Conservation (phyloP, 2,888 invertebrate species). For the Cosmopolites sordidus region DNA sequence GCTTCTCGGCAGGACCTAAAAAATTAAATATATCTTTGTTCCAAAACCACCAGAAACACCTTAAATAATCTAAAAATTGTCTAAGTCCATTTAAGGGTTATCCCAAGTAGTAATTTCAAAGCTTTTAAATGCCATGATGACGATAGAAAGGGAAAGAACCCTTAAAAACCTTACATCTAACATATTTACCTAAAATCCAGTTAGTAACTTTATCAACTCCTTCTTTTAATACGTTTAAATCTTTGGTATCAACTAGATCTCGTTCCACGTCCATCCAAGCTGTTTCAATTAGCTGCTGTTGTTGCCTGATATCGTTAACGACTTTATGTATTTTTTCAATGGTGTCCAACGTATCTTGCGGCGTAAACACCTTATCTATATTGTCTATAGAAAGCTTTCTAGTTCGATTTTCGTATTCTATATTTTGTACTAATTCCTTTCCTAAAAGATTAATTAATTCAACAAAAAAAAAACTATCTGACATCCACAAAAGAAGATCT, state of each 20-base stretch:
- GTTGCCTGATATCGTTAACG: slow-evolving; percentile 55
- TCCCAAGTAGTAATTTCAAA: no score
- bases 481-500: no score
- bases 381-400: slow-evolving; percentile 46
- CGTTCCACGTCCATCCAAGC: slow-evolving; percentile 60
- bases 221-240: slow-evolving; percentile 57
- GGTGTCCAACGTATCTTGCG: slow-evolving; percentile 61
- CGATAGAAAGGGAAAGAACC: no score
- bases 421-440: slow-evolving; percentile 46
- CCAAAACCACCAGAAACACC: no score
- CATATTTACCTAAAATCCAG: slow-evolving; percentile 62
- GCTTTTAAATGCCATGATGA: no score
- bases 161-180: no score
- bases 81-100: no score
- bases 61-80: no score
- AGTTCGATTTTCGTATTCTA: slow-evolving; percentile 47
- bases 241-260: slow-evolving; percentile 57
- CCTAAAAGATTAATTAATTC: no score
- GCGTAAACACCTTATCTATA: slow-evolving; percentile 47
- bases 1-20: slow-evolving; percentile 67
- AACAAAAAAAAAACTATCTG: no score
- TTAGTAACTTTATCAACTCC: slow-evolving; percentile 68
- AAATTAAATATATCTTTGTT: no score
- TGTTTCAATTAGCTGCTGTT: slow-evolving; percentile 57
- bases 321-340: slow-evolving; percentile 56